Conservation (phyloP, 1,140 invertebrate genomes). For the Popillia japonica region DNA sequence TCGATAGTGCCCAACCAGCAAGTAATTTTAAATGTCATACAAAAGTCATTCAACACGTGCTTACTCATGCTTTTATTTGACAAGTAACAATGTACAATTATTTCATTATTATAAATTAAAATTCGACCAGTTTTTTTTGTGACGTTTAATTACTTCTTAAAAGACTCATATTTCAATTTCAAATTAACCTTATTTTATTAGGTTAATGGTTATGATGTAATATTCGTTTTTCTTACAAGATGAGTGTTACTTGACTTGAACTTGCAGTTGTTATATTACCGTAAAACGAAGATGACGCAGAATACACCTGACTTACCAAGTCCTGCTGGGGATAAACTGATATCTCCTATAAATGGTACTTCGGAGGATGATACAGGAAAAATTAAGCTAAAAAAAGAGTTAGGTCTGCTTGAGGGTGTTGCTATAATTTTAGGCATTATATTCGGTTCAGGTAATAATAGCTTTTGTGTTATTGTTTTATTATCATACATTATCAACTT, state of each 20-base stretch:
- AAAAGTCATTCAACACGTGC: conserved; percentile 1
- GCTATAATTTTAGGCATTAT: conserved; percentile 90
- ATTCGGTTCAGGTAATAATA: conserved; percentile 77
- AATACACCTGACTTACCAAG: not conserved
- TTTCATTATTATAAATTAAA: too few species aligned
- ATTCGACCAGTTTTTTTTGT: not conserved
- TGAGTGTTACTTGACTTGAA: not conserved
- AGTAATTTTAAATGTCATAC: not conserved
- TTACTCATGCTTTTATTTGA: not conserved
- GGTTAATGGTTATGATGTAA: conserved; percentile 37
- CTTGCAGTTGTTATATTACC: not conserved
- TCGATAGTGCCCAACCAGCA: not conserved
- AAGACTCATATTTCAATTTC: not conserved
- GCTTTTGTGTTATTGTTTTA: not conserved
- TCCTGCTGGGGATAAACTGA: conserved; percentile 42
- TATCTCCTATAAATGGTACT: conserved; percentile 34
- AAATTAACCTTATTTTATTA: conserved; percentile 35
- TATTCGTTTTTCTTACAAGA: conserved; percentile 12
- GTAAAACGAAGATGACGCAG: not conserved
- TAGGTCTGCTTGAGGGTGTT: conserved; percentile 85
- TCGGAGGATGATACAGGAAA: conserved; percentile 58
- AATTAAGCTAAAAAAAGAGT: conserved; percentile 79
- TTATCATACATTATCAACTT: conserved; percentile 29
- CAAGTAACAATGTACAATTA: not conserved
- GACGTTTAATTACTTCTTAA: not conserved